Conservation (phyloP, 2,797 vertebrate genomes). For the Tenualosa ilisha region DNA sequence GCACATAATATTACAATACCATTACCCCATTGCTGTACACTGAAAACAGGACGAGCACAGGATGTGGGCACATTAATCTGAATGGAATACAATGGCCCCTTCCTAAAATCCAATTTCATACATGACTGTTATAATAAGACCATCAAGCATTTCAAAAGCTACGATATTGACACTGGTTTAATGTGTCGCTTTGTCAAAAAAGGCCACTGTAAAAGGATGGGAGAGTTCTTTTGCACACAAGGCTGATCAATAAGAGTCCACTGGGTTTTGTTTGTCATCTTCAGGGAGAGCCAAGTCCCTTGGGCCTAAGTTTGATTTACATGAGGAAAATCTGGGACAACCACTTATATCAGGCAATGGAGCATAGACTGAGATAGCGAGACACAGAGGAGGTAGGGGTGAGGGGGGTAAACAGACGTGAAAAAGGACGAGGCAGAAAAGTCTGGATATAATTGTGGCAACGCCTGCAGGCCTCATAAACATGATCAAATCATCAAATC, state of each 20-base stretch:
- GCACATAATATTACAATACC: not conserved
- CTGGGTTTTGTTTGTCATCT: not conserved
- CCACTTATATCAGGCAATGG: not conserved
- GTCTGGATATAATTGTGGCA: not conserved
- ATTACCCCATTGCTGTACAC: not conserved
- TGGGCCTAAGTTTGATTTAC: slow-evolving; percentile 40
- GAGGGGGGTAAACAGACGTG: slow-evolving; percentile 28
- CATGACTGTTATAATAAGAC: not conserved
- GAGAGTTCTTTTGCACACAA: not conserved
- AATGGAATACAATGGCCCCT: not conserved
- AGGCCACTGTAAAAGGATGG: not conserved
- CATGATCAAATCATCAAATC: slow-evolving; percentile 18
- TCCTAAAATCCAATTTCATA: not conserved
- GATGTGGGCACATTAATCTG: not conserved
- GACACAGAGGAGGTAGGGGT: not conserved
- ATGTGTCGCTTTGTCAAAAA: not conserved
- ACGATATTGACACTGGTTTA: not conserved
- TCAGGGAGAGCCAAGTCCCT: slow-evolving; percentile 6
- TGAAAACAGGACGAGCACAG: not conserved
- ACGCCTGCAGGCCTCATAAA: not conserved
- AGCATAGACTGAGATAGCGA: not conserved
- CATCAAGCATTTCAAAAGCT: not conserved
- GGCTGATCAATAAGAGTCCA: not conserved
- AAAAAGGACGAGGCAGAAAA: not conserved
- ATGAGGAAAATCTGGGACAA: slow-evolving; percentile 44